phyloP scores from a whole-genome alignment of 1,140 invertebrate genomes.

The Cataglyphis hispanica region DNA sequence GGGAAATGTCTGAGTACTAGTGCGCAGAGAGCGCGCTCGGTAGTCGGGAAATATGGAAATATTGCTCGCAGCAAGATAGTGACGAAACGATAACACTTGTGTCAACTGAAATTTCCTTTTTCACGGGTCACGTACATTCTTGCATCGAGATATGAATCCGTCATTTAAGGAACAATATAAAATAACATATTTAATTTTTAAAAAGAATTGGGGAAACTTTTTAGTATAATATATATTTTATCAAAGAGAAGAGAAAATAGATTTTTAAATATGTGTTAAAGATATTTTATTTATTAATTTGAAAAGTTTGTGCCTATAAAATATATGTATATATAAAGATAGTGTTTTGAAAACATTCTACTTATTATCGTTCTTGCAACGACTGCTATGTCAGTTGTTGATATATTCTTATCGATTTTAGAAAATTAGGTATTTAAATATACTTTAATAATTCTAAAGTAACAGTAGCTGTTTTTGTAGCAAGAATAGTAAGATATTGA shows the following conservation, averaged over 20 bases:
- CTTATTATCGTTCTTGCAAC: not conserved
- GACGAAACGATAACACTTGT: conserved; percentile 58
- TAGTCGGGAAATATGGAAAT: conserved; percentile 70
- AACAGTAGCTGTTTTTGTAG: not conserved
- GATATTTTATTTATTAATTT: not conserved
- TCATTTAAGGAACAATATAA: conserved; percentile 9
- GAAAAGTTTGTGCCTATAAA: not conserved
- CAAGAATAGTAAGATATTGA: not conserved
- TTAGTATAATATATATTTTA: not conserved
- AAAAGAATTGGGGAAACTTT: conserved; percentile 20
- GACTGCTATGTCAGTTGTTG: not conserved
- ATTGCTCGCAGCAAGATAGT: conserved; percentile 63
- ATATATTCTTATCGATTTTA: not conserved
- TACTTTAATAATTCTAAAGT: not conserved
- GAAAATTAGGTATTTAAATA: not conserved
- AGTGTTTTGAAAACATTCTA: not conserved
- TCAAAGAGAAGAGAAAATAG: not conserved
- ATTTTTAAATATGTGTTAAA: not conserved
- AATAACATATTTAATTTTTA: conserved; percentile 4
- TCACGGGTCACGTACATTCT: not conserved
- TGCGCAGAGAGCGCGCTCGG: conserved; percentile 34
- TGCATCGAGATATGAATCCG: conserved; percentile 22
- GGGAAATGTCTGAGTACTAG: conserved; percentile 49
- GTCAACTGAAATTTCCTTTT: conserved; percentile 72
- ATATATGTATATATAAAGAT: not conserved